These are phyloP conservation scores for Hippocampus kuda DNA, from an alignment of 2,797 vertebrate species.

Conservation along the genomic window DNA sequence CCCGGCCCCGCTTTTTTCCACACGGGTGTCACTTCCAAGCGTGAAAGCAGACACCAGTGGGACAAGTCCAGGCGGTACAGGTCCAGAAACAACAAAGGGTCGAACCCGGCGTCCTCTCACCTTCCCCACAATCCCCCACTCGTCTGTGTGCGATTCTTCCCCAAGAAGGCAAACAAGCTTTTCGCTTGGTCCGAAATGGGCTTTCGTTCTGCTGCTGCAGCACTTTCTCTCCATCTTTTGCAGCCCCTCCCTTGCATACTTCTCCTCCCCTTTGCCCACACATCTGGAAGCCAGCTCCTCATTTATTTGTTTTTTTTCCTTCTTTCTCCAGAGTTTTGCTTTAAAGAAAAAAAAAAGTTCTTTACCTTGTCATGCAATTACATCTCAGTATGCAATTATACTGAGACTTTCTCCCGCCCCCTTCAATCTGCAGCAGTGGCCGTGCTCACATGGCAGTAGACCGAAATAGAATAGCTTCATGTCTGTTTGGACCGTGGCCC, in stretches of 20 bases:
- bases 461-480: constrained; percentile 84
- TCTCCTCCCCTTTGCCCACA: constrained; percentile 41
- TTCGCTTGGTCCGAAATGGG: constrained; percentile 41
- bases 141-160: constrained; percentile 24
- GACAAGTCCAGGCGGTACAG: constrained; percentile 39
- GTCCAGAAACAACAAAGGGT: constrained; percentile 60
- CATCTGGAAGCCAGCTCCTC: constrained; percentile 73
- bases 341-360: constrained; percentile 34
- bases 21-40: constrained; percentile 48
- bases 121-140: constrained; percentile 39
- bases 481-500: constrained; percentile 80
- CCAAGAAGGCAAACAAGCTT: constrained; percentile 56
- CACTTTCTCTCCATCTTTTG: constrained; percentile 48
- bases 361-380: constrained; percentile 70
- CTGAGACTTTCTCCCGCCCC: constrained; percentile 20
- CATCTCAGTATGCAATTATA: constrained; percentile 68
- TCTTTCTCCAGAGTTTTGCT: constrained; percentile 34
- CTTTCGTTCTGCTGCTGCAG: constrained; percentile 52
- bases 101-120: constrained; percentile 49
- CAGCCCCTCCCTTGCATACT: constrained; percentile 39
- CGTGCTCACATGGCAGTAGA: constrained; percentile 65
- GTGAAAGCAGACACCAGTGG: constrained; percentile 60
- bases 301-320: constrained; percentile 66
- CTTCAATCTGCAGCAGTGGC: constrained; percentile 35
- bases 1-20: constrained; percentile 47